Evolutionary conservation across 2,888 invertebrate genomes (phyloP).

Genomic region (Ectropis crepuscularia): DNA sequence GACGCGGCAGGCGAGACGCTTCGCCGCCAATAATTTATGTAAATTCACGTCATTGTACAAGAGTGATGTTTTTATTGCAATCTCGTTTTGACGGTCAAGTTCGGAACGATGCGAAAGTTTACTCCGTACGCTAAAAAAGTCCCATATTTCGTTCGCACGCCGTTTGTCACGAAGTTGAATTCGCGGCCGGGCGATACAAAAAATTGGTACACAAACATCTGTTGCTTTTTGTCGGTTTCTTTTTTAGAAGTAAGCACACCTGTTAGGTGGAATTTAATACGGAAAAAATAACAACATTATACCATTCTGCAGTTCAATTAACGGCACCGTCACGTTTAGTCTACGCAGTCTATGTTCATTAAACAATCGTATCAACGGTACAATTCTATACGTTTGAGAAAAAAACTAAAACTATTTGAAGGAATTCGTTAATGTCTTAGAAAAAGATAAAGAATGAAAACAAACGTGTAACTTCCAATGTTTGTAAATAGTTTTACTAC

Average conservation of each 20-base stretch:
- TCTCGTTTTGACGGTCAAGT: conserved; percentile 82
- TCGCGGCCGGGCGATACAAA: conserved; percentile 4
- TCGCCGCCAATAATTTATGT: conserved; percentile 82
- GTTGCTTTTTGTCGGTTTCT: conserved; percentile 14
- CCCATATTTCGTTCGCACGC: conserved; percentile 24
- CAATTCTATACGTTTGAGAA: background rate
- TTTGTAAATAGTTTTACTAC: conserved; percentile 76
- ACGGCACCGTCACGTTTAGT: background rate
- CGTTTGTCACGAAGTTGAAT: conserved; percentile 29
- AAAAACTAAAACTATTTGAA: conserved; percentile 2
- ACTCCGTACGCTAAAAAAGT: conserved; percentile 31
- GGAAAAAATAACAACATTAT: background rate
- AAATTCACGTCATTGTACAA: conserved; percentile 81
- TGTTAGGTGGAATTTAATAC: background rate
- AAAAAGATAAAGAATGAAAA: conserved; percentile 35
- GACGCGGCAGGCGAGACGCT: conserved; percentile 63
- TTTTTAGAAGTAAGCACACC: background rate
- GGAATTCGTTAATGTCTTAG: conserved; percentile 10
- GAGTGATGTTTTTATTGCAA: conserved; percentile 79
- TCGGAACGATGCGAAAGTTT: conserved; percentile 72
- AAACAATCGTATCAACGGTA: background rate
- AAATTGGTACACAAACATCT: conserved; percentile 14
- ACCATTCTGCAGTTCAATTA: background rate
- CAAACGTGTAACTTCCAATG: conserved; percentile 49
- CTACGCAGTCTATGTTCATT: background rate